Base-by-base conservation (phyloP, 2,888 invertebrate genomes). In the Stenoptilia bipunctidactyla region DNA sequence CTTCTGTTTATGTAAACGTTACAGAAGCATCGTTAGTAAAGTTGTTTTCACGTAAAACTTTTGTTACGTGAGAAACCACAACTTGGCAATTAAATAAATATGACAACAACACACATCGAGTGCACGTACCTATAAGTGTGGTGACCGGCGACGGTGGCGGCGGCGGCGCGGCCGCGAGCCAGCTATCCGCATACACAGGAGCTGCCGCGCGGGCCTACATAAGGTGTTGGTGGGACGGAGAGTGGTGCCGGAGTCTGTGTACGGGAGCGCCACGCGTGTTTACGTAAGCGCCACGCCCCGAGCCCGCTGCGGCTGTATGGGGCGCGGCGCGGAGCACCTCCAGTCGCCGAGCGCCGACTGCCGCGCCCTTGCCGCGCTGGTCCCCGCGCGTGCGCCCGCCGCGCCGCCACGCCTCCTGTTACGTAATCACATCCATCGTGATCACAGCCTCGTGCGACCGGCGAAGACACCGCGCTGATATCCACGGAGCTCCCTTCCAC, bases 261-360 rank as follows among this genome's bases (percentile, higher is more conserved):
- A 61, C 55, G 58, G 56, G 54, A 55, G 57, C 49, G 60, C 59
- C 70, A 70, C 76, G 76, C 80, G 75, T 83, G 82, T 83, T 82
- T 80, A 82, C 77, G 80, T 83, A 82, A 82, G 80, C 83, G 83
- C 82, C 83, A 83, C 83, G 82, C 83, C 83, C 83, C 82, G 80
- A 75, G 80, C 82, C 76, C 79, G 73, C 75, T 75, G 56, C 62
- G 66, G 72, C 79, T 70, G 69, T 73, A 61, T 71, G 80, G 79
- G 75, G 82, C 80, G 82, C 79, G 80, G 77, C 79, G 74, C 75
- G 63, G 61, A 61, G 73, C 79, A 76, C 72, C 75, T 69, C 71
- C 72, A 71, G 72, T 66, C 76, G 79, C 79, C 73, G 74, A 76
- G 75, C 76, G 76, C 71, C 71, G 76, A 82, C 83, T 82, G 71